Evolutionary conservation across 2,113 vertebrate species (phyloP).

Genomic region (Hydrolagus affinis): DNA sequence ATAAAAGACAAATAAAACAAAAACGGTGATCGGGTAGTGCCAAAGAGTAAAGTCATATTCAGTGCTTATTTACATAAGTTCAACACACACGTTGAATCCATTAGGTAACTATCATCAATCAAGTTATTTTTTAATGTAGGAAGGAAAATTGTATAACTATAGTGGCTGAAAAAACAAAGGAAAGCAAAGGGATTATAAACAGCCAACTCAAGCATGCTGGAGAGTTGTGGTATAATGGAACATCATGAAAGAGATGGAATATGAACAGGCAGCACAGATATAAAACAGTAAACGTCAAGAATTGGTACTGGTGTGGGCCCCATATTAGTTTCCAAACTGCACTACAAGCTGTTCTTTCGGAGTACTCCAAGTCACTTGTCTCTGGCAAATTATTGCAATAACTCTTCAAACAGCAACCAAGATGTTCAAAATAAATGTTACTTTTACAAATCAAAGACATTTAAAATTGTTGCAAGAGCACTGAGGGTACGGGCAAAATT

Average conservation of each 20-base stretch:
- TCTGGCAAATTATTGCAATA: background rate
- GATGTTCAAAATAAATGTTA: background rate
- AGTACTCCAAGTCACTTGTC: background rate
- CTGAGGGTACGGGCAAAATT: background rate
- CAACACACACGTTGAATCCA: background rate
- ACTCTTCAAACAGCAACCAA: background rate
- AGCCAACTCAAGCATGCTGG: background rate
- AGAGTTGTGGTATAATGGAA: background rate
- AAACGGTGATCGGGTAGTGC: background rate
- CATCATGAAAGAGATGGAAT: background rate
- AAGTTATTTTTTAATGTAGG: background rate
- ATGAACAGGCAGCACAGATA: background rate
- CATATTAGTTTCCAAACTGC: background rate
- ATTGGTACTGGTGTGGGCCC: background rate
- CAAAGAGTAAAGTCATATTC: background rate
- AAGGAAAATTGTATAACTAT: background rate
- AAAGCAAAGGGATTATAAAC: background rate
- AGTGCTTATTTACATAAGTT: background rate
- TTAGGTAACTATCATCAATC: background rate
- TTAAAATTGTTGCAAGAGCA: background rate
- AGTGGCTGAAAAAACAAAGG: background rate
- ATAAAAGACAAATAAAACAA: background rate
- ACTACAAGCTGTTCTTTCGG: background rate
- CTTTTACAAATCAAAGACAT: background rate
- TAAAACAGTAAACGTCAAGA: background rate